Percentiles rank a stretch among this genome's conserved stretches.
Conservation (phyloP, 2,888 invertebrate species). For the Oligia strigilis region DNA sequence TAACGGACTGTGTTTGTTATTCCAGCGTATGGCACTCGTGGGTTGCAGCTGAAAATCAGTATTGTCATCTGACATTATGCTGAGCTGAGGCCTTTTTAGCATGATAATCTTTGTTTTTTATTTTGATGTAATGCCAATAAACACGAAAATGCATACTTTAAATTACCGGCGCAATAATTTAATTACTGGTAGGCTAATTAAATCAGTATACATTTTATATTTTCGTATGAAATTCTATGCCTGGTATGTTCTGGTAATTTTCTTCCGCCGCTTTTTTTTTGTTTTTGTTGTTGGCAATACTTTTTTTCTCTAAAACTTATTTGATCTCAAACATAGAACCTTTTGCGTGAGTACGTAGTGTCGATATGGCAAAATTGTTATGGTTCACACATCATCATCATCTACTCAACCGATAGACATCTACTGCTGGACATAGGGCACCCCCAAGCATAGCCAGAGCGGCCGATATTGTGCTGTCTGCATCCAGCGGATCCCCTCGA, state of each 20-base stretch:
- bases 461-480: too few species aligned
- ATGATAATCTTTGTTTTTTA: too few species aligned
- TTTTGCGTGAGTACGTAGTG: background rate
- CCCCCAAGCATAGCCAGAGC: background rate
- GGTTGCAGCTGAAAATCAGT: too few species aligned
- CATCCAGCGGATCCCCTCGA: background rate
- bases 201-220: constrained; percentile 4
- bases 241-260: background rate
- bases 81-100: too few species aligned
- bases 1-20: too few species aligned
- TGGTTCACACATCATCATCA: background rate
- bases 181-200: constrained; percentile 17
- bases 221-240: constrained; percentile 1
- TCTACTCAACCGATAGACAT: too few species aligned
- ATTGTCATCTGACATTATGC: too few species aligned
- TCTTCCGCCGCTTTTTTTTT: background rate
- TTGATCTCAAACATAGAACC: background rate
- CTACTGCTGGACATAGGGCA: background rate
- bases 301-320: background rate
- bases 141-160: constrained; percentile 10
- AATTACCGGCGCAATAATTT: constrained; percentile 19
- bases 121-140: too few species aligned
- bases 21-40: too few species aligned
- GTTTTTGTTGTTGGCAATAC: background rate
- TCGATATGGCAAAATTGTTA: background rate